Percentiles rank a stretch among this genome's conserved stretches.
Evolutionary conservation across 2,113 vertebrate genomes (phyloP).

Genomic region (Larimichthys crocea): DNA sequence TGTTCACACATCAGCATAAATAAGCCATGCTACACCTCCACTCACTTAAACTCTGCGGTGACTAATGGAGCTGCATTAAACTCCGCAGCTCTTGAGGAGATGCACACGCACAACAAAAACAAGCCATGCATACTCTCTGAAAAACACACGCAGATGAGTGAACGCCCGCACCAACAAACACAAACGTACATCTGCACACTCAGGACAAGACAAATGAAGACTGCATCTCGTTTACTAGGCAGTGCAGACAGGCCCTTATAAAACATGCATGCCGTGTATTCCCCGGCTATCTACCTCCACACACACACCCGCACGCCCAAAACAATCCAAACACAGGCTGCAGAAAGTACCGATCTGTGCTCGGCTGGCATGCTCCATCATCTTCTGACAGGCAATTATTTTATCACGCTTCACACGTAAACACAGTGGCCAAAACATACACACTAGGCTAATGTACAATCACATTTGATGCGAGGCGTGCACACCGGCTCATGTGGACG

Average conservation of each 20-base stretch:
- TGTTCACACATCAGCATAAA: conserved; percentile 45
- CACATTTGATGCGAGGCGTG: conserved; percentile 7
- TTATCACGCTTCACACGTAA: conserved; percentile 41
- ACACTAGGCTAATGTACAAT: conserved; percentile 12
- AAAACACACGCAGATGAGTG: not conserved
- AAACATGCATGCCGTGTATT: conserved; percentile 73
- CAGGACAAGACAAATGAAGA: conserved; percentile 62
- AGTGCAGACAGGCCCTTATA: conserved; percentile 61
- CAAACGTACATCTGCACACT: not conserved
- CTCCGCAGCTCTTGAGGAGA: not conserved
- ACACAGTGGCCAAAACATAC: conserved; percentile 15
- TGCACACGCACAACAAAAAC: not conserved
- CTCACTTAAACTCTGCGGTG: conserved; percentile 27
- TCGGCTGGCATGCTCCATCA: conserved; percentile 55
- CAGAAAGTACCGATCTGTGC: conserved; percentile 38
- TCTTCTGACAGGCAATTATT: conserved; percentile 72
- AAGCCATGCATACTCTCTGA: not conserved
- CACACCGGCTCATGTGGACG: conserved; percentile 17
- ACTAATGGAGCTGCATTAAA: conserved; percentile 32
- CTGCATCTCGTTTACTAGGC: conserved; percentile 53
- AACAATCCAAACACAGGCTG: conserved; percentile 43
- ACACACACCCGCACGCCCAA: not conserved
- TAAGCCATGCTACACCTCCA: conserved; percentile 43
- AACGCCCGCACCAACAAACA: not conserved
- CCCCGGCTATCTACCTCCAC: conserved; percentile 47